Percentiles rank a stretch among this genome's conserved stretches.
Conservation (phyloP, 1,140 invertebrate genomes). For the Colletes latitarsis region DNA sequence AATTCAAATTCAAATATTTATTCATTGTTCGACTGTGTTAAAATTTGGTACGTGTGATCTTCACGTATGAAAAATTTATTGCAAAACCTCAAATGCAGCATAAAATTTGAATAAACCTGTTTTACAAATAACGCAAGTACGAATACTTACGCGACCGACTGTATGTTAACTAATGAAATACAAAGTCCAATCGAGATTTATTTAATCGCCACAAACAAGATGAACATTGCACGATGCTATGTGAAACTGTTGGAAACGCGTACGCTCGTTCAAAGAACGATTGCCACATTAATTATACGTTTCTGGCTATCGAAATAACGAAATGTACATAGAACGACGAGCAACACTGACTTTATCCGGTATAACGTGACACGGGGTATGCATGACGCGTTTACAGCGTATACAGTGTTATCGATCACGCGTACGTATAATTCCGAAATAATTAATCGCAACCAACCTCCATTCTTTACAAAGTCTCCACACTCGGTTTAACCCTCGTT, state of each 20-base stretch:
- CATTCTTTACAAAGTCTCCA: conserved; percentile 56
- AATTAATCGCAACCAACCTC: conserved; percentile 68
- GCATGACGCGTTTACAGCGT: conserved; percentile 1
- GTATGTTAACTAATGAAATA: neutral
- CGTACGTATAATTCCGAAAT: conserved; percentile 26
- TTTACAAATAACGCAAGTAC: too few species aligned
- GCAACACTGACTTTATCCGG: neutral
- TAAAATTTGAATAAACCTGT: too few species aligned
- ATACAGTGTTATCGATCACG: conserved; percentile 30
- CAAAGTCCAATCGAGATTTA: neutral
- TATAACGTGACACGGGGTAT: conserved; percentile 27
- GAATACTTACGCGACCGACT: too few species aligned
- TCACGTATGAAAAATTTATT: too few species aligned
- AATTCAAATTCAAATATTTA: too few species aligned
- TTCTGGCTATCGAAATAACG: neutral
- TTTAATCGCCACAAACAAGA: conserved; percentile 1
- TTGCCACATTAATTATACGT: conserved; percentile 4
- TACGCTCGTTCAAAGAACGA: neutral
- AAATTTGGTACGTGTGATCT: too few species aligned
- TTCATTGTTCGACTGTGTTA: too few species aligned
- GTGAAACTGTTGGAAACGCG: neutral
- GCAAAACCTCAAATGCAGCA: too few species aligned
- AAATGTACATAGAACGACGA: neutral
- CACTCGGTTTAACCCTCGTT: conserved; percentile 30
- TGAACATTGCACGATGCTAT: neutral